Percentiles rank a stretch among this genome's conserved stretches.
These are phyloP conservation scores for Bombus huntii DNA, from an alignment of 1,140 invertebrate genomes.

Conservation along the genomic window DNA sequence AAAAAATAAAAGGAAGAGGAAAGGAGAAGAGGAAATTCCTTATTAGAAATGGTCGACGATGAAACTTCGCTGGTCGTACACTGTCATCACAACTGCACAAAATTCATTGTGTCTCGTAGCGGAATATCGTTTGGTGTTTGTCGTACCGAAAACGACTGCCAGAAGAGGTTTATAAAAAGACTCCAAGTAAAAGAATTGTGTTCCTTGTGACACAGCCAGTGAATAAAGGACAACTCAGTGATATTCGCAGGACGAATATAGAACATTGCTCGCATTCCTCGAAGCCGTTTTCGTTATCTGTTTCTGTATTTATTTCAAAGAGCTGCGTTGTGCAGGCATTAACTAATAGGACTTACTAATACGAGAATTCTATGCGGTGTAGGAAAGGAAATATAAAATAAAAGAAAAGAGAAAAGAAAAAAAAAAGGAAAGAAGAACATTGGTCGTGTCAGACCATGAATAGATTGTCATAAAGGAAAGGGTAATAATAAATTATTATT, in stretches of 20 bases:
- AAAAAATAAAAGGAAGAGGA: background rate
- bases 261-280: background rate
- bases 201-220: background rate
- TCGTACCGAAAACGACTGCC: background rate
- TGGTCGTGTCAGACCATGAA: background rate
- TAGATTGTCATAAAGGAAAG: background rate
- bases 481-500: background rate
- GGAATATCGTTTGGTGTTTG: background rate
- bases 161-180: background rate
- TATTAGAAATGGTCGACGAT: background rate
- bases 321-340: background rate
- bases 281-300: background rate
- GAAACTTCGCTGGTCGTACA: background rate
- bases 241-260: conserved; percentile 41
- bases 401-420: background rate
- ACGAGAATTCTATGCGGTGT: background rate
- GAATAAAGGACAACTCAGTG: background rate
- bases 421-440: background rate
- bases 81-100: background rate
- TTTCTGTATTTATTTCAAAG: background rate
- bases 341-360: background rate
- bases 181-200: background rate
- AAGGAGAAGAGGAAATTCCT: background rate
- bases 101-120: background rate
- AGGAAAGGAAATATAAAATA: no score